A percentile compares a stretch with the other conserved stretches of the same genome.
Conservation (phyloP, 1,140 invertebrate genomes). For the Venustaconcha ellipsiformis region DNA sequence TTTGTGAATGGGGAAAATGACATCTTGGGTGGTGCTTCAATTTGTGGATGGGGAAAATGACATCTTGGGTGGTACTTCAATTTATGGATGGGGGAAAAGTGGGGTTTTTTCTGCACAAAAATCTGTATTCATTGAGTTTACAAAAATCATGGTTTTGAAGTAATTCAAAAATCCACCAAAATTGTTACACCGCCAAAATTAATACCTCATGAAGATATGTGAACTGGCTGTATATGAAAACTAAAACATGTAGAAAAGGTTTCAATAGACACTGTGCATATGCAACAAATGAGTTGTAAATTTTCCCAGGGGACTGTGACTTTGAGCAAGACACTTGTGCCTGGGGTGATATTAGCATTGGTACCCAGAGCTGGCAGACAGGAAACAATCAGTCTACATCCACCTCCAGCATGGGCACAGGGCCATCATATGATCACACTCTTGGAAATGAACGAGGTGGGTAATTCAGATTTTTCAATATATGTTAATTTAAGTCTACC, state of each 20-base stretch:
- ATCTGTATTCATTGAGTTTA: too few relatives aligned
- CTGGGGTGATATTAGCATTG: slow-evolving; percentile 42
- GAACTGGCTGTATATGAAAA: too few relatives aligned
- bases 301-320: slow-evolving; percentile 49
- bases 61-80: too few relatives aligned
- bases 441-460: slow-evolving; percentile 46
- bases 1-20: too few relatives aligned
- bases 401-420: slow-evolving; percentile 29
- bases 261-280: background rate
- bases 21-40: too few relatives aligned
- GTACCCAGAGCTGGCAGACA: slow-evolving; percentile 53
- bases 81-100: too few relatives aligned
- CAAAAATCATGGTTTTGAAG: too few relatives aligned
- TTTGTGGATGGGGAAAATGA: too few relatives aligned
- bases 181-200: too few relatives aligned
- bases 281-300: background rate
- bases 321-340: slow-evolving; percentile 61
- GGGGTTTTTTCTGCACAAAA: too few relatives aligned
- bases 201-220: too few relatives aligned
- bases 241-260: background rate
- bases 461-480: background rate
- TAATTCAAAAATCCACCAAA: too few relatives aligned
- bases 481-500: background rate
- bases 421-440: slow-evolving; percentile 61
- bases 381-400: slow-evolving; percentile 43